These are phyloP conservation scores for Halichondria panicea DNA, from an alignment of 37 sponge, comb jelly and placozoan species.

Conservation along the genomic window DNA sequence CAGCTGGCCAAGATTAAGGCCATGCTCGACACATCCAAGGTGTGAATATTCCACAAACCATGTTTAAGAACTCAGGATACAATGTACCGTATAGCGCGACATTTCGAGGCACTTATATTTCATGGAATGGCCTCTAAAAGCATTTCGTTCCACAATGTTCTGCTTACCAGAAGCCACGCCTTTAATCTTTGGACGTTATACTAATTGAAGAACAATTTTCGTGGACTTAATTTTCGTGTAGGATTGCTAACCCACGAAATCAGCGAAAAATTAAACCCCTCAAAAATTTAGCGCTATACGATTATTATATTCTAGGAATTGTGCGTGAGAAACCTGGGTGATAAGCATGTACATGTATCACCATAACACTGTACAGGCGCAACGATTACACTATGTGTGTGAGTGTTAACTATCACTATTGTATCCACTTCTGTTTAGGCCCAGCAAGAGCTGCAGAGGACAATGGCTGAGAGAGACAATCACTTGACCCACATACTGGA, in stretches of 20 bases:
- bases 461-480: conserved; percentile 36
- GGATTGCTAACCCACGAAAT: too few relatives aligned
- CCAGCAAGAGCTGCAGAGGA: conserved; percentile 38
- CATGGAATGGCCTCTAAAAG: background rate
- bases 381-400: background rate
- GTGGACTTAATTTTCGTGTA: background rate
- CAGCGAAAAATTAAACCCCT: too few relatives aligned
- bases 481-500: conserved; percentile 14
- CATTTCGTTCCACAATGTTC: too few relatives aligned
- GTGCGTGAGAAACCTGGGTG: too few relatives aligned
- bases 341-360: too few relatives aligned
- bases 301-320: too few relatives aligned
- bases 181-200: background rate
- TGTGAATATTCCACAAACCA: too few relatives aligned
- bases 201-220: background rate
- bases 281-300: too few relatives aligned
- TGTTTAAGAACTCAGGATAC: too few relatives aligned
- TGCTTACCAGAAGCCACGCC: background rate
- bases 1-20: conserved; percentile 56
- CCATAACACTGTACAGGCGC: too few relatives aligned
- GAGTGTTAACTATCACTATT: background rate
- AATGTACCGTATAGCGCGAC: too few relatives aligned
- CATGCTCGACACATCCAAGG: conserved; percentile 81
- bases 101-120: too few relatives aligned
- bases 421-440: conserved; percentile 7